Base-by-base conservation (phyloP, 2,797 vertebrate species). In the Galago senegalensis region DNA sequence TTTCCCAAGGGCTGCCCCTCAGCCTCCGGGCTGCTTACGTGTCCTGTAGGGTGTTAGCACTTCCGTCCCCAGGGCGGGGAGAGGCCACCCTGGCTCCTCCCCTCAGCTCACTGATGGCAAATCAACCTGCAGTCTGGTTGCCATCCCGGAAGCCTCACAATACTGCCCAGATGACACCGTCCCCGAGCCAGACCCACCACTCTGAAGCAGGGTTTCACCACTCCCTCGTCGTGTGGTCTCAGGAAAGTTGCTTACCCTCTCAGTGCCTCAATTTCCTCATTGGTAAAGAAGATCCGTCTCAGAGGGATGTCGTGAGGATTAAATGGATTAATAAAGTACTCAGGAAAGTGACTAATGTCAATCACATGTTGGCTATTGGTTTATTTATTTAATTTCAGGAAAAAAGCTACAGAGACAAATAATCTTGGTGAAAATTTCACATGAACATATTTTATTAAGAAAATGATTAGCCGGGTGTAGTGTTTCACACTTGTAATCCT, bases 331-430 rank as follows among this genome's bases (percentile, higher is more conserved):
- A 31, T 75, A 37, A 43, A 7, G n/a, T 12, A 58, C 21, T 75
- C 53, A 40, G 31, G 75, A 77, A 17, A 82, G 49, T 10, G 27
- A 56, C 40, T 14, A 53, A 58, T 3, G 11, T n/a, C 17, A 43
- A 60, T 25, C 4, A 49, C 46, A 46, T 49, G 43, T 65, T 53
- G 31, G 53, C 29, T 69, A 18, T 34, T 46, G 60, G 3, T 18
- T 58, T 82, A n/a, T 1, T 70, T 80, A 23, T 79, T 67, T 65
- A 58, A 70, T 43, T 89, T 96, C 72, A 49, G 61, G 70, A 40
- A 73, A 82, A 82, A 88, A 76, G 60, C 3, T 17, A 14, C 12
- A 75, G 40, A 79, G 46, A 67, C 23, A 72, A 61, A 37, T 49
- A 49, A 46, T 5, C 17, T 21, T 4, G 0, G 13, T 5, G 67